These are phyloP conservation scores for Diplolepis rosae DNA, from an alignment of 2,888 invertebrate genomes.

Conservation along the genomic window DNA sequence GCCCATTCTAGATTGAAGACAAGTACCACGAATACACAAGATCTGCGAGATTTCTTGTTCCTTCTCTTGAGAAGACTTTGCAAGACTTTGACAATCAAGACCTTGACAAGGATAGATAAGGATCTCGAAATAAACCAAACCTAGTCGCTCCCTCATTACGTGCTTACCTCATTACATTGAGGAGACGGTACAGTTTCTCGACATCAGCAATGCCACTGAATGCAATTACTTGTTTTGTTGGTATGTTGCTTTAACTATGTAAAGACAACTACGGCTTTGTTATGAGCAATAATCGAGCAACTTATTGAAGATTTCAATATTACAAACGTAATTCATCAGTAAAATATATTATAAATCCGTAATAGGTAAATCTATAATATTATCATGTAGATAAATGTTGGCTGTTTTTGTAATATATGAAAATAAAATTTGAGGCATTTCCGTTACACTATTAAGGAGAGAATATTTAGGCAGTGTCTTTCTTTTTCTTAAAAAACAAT, in stretches of 20 bases:
- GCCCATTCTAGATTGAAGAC: neutral
- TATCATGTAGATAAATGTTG: neutral
- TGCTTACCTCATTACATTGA: constrained; percentile 7
- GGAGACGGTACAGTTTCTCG: neutral
- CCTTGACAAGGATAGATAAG: constrained; percentile 25
- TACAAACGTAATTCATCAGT: neutral
- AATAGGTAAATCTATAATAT: neutral
- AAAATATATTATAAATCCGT: neutral
- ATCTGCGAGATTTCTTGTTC: constrained; percentile 13
- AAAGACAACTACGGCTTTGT: neutral
- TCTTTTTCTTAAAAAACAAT: too few relatives aligned
- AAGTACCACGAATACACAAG: neutral
- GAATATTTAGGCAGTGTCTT: too few relatives aligned
- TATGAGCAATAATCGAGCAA: neutral
- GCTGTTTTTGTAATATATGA: too few relatives aligned
- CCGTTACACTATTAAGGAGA: too few relatives aligned
- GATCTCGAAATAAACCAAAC: constrained; percentile 23
- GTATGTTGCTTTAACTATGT: neutral
- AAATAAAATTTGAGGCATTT: too few relatives aligned
- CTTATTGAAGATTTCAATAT: neutral
- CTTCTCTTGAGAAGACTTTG: constrained; percentile 15
- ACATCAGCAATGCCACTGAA: constrained; percentile 17
- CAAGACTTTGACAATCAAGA: constrained; percentile 14
- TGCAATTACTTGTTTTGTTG: neutral
- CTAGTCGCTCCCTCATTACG: constrained; percentile 21